phyloP scores from a whole-genome alignment of 2,888 invertebrate genomes.

The Caenorhabditis sp. region DNA sequence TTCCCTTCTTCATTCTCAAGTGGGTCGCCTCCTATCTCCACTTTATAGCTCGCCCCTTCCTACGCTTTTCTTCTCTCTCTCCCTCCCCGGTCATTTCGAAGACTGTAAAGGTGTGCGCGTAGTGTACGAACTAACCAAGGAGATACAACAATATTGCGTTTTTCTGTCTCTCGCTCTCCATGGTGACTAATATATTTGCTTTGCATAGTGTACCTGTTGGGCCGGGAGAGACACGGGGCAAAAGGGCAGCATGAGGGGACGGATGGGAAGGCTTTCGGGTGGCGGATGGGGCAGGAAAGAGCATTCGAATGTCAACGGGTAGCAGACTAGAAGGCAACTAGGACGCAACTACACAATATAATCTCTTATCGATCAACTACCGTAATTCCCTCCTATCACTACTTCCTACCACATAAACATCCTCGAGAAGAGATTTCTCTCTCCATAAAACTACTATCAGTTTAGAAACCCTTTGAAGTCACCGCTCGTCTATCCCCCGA shows the following conservation, averaged over 20 bases:
- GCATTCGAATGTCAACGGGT: background rate
- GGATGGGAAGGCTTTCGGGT: conserved; percentile 10
- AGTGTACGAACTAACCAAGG: conserved; percentile 4
- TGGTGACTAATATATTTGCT: conserved; percentile 58
- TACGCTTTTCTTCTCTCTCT: conserved; percentile 30
- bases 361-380: background rate
- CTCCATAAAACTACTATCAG: background rate
- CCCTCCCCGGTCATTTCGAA: conserved; percentile 26
- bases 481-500: too few relatives aligned
- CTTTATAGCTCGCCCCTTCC: conserved; percentile 8
- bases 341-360: too few relatives aligned
- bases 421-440: too few relatives aligned
- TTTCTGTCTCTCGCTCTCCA: conserved; percentile 12
- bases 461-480: background rate
- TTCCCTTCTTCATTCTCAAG: conserved; percentile 32
- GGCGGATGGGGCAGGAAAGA: background rate
- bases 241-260: conserved; percentile 6
- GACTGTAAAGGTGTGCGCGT: conserved; percentile 50
- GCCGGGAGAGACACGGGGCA: conserved; percentile 11
- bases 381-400: background rate
- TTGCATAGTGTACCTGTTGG: conserved; percentile 47
- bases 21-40: conserved; percentile 17
- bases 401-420: background rate
- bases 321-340: too few relatives aligned
- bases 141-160: conserved; percentile 32